Percentiles rank a stretch among this genome's conserved stretches.
These are phyloP conservation scores for Apantesis nais DNA, from an alignment of 2,888 invertebrate genomes.

Conservation along the genomic window DNA sequence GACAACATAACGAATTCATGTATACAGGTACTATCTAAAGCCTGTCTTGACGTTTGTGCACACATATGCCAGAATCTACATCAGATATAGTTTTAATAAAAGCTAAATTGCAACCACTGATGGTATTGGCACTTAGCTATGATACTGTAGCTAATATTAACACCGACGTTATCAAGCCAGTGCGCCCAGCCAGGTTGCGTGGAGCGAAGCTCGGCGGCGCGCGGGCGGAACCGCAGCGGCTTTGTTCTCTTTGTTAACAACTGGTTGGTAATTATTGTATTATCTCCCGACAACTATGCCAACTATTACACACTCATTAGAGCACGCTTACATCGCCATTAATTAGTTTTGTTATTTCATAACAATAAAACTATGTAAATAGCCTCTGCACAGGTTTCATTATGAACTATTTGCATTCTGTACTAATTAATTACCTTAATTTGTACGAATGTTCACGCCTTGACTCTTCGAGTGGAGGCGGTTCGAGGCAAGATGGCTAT, in stretches of 20 bases:
- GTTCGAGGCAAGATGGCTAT: constrained; percentile 16
- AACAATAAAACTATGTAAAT: constrained; percentile 41
- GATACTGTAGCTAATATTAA: no score
- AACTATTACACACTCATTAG: constrained; percentile 29
- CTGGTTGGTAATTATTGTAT: constrained; percentile 11
- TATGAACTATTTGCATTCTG: constrained; percentile 40
- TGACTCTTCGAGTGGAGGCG: constrained; percentile 34
- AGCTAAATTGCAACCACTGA: no score
- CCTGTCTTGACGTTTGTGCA: no score
- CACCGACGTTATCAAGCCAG: no score
- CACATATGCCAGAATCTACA: no score
- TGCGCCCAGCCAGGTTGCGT: no score
- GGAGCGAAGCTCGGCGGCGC: no score
- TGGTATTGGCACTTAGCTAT: no score
- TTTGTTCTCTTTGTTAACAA: constrained; percentile 10
- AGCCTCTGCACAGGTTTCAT: constrained; percentile 17
- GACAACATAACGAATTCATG: no score
- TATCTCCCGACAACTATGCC: constrained; percentile 23
- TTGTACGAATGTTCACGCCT: constrained; percentile 41
- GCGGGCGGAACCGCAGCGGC: constrained; percentile 2
- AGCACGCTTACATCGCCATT: constrained; percentile 20
- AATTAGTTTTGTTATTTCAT: constrained; percentile 24
- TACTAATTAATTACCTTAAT: constrained; percentile 43
- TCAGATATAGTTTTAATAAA: no score
- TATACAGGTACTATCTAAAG: no score